Base-by-base conservation (phyloP, 2,113 vertebrate genomes). In the Pholis gunnellus region DNA sequence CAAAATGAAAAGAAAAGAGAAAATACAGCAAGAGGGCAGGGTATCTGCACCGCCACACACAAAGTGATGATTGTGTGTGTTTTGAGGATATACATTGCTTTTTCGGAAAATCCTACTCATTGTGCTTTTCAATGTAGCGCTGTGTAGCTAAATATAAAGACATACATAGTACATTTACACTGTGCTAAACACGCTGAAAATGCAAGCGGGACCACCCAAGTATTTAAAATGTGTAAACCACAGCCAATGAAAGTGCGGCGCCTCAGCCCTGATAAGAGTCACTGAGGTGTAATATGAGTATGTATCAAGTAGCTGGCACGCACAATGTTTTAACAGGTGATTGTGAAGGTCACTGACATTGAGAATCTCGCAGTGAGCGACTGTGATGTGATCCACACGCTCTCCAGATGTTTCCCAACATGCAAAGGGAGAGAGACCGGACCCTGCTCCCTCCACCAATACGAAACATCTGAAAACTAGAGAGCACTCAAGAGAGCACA, bases 371-470 rank as follows among this genome's bases (percentile, higher is more conserved):
- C 82, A 74, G 36, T 18, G 66, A 84, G 78, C 81, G 63, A 57
- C 46, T 85, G 60, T 68, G 74, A 18, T 44, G 71, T 81, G 78
- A 81, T 65, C 85, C 88, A 89, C 90, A 86, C 42, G 22, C 74
- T 89, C 75, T 82, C 81, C 93, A 95, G 92, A 94, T 94, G 93
- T 92, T 90, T 84, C 82, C 66, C 71, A 81, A 81, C 75, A 81
- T 81, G 75, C 81, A 75, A 76, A 73, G 75, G 40, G 68, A 83
- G 72, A 75, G n/a, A 52, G 60, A 68, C 13, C 18, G 46, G 68
- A 73, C 66, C 64, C 66, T 34, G 27, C 22, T 42, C 42, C 42
- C 31, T 38, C 65, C 61, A 75, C 59, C 38, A 64, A 31, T 42
- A 36, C 3, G 15, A 64, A 59, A 78, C 34, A 60, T 20, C 29